Evolutionary conservation across 2,888 invertebrate genomes (phyloP).

Genomic region (Cantharis rufa): DNA sequence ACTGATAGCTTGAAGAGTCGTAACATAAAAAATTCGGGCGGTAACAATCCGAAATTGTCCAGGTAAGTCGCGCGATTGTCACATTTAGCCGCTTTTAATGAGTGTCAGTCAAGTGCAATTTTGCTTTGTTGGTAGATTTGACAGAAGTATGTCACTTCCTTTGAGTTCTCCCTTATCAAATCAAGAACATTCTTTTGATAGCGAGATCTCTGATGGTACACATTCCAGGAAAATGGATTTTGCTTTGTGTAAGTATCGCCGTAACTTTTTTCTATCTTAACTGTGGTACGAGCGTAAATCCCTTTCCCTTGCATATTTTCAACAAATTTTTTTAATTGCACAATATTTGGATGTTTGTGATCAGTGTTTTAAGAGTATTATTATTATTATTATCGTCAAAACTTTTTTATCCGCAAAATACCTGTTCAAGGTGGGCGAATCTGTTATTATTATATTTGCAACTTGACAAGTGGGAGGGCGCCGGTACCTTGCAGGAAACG

Average conservation of each 20-base stretch:
- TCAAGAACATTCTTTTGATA: slow-evolving; percentile 58
- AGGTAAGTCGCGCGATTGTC: slow-evolving; percentile 48
- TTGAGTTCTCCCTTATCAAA: slow-evolving; percentile 58
- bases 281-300: slow-evolving; percentile 35
- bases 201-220: slow-evolving; percentile 52
- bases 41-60: slow-evolving; percentile 55
- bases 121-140: slow-evolving; percentile 60
- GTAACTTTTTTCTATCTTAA: slow-evolving; percentile 19
- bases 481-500: too few species aligned
- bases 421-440: neutral
- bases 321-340: neutral
- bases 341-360: neutral
- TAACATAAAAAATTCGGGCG: slow-evolving; percentile 42
- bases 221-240: slow-evolving; percentile 79
- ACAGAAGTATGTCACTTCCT: slow-evolving; percentile 73
- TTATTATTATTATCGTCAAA: neutral
- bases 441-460: neutral
- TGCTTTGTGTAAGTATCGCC: slow-evolving; percentile 74
- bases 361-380: neutral
- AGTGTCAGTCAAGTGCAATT: slow-evolving; percentile 15
- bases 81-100: slow-evolving; percentile 14
- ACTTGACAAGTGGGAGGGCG: neutral
- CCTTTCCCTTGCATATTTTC: slow-evolving; percentile 2
- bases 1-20: slow-evolving; percentile 49
- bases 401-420: neutral